Conservation (phyloP, 1,140 invertebrate genomes). For the Trichogramma pretiosum region DNA sequence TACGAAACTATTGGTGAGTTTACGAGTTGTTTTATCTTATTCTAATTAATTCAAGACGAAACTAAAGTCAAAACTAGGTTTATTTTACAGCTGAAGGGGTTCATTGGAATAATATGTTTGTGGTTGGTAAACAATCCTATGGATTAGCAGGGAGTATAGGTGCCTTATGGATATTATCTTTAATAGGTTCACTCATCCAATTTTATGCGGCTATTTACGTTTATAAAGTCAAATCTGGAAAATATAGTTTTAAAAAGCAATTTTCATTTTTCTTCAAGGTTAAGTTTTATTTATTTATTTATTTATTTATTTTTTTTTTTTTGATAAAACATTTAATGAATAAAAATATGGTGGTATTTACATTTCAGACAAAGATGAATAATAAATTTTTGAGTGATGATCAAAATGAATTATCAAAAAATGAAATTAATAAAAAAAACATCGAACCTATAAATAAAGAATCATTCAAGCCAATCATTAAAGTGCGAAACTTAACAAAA, state of each 20-base stretch:
- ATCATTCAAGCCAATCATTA: conserved; percentile 31
- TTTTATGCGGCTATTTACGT: conserved; percentile 45
- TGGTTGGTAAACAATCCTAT: conserved; percentile 44
- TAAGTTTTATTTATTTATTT: no score
- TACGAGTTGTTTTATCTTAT: neutral
- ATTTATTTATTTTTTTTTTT: no score
- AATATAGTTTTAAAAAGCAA: conserved; percentile 43
- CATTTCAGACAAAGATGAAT: neutral
- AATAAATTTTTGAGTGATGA: neutral
- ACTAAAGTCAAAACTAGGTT: neutral
- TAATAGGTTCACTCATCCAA: conserved; percentile 42
- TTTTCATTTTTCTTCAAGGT: conserved; percentile 48
- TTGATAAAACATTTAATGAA: no score
- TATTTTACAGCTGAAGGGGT: conserved; percentile 44
- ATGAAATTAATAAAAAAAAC: conserved; percentile 22
- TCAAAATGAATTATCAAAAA: conserved; percentile 6
- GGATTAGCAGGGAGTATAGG: conserved; percentile 41
- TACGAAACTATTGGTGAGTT: conserved; percentile 23
- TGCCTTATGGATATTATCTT: conserved; percentile 41
- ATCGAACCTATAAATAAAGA: conserved; percentile 31
- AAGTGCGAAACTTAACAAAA: conserved; percentile 37
- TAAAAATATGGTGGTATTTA: no score
- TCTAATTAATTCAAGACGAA: no score
- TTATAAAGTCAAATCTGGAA: conserved; percentile 45
- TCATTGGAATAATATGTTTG: conserved; percentile 50